Evolutionary conservation across 1,140 invertebrate species (phyloP).

Genomic region (Heliconius nattereri): DNA sequence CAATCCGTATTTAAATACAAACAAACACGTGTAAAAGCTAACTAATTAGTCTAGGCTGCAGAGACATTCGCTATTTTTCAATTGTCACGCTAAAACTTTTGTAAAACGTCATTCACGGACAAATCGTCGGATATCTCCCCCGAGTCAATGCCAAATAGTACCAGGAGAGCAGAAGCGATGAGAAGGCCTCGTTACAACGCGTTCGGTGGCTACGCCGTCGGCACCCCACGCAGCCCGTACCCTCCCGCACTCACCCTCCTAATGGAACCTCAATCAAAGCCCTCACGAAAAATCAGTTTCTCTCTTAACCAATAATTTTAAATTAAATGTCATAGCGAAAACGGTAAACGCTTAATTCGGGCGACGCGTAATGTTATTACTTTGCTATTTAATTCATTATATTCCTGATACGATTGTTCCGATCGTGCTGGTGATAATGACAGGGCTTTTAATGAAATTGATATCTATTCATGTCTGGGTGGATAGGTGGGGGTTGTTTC

Average conservation of each 20-base stretch:
- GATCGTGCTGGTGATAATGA: slow-evolving; percentile 66
- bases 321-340: slow-evolving; percentile 77
- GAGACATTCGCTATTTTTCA: neutral
- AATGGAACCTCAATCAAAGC: slow-evolving; percentile 48
- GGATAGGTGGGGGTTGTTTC: slow-evolving; percentile 30
- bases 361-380: slow-evolving; percentile 73
- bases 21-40: neutral
- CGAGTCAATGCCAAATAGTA: slow-evolving; percentile 79
- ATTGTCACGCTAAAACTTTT: neutral
- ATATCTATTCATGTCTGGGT: slow-evolving; percentile 55
- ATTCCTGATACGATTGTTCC: slow-evolving; percentile 67
- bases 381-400: slow-evolving; percentile 75
- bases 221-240: slow-evolving; percentile 41
- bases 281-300: slow-evolving; percentile 73
- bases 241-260: slow-evolving; percentile 55
- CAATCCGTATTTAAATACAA: neutral
- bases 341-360: slow-evolving; percentile 77
- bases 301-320: slow-evolving; percentile 71
- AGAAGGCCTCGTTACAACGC: slow-evolving; percentile 57
- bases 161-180: slow-evolving; percentile 57
- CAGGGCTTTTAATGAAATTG: slow-evolving; percentile 75
- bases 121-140: slow-evolving; percentile 57
- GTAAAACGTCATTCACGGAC: slow-evolving; percentile 36
- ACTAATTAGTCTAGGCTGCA: neutral
- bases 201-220: slow-evolving; percentile 39